phyloP scores from a whole-genome alignment of 2,888 invertebrate genomes.

The Xylota segnis region DNA sequence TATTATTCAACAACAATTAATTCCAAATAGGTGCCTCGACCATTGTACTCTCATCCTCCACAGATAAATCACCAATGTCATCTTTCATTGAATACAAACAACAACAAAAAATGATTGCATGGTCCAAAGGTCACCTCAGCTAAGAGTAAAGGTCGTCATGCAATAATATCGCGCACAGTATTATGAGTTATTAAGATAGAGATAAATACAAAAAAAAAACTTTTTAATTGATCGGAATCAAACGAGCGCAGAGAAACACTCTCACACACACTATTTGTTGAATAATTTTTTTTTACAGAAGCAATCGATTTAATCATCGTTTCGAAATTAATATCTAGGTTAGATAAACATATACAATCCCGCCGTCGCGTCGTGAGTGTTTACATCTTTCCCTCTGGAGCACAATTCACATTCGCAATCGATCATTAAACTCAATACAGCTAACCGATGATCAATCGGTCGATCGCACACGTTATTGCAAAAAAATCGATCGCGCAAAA shows the following conservation, averaged over 20 bases:
- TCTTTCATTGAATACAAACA: neutral
- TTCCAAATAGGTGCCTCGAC: neutral
- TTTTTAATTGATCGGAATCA: constrained; percentile 41
- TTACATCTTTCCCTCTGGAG: constrained; percentile 27
- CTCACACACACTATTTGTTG: constrained; percentile 18
- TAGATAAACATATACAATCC: constrained; percentile 48
- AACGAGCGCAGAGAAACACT: constrained; percentile 20
- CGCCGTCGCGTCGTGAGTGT: neutral
- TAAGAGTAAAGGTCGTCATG: constrained; percentile 27
- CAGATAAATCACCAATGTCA: neutral
- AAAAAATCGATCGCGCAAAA: constrained; percentile 20
- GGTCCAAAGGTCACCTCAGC: constrained; percentile 21
- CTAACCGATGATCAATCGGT: constrained; percentile 25
- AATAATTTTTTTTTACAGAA: constrained; percentile 1
- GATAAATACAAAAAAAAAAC: neutral
- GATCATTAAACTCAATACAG: constrained; percentile 41
- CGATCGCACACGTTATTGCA: constrained; percentile 18
- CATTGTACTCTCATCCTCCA: constrained; percentile 2
- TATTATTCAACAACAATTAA: constrained; percentile 3
- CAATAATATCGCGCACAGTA: constrained; percentile 10
- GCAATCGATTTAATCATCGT: constrained; percentile 39
- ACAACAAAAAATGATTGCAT: constrained; percentile 29
- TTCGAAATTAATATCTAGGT: constrained; percentile 55
- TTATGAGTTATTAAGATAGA: constrained; percentile 20
- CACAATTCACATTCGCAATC: constrained; percentile 47